Percentiles rank a stretch among this genome's conserved stretches.
These are phyloP conservation scores for Prunella strophiata DNA, from an alignment of 2,797 vertebrate genomes.

Conservation along the genomic window DNA sequence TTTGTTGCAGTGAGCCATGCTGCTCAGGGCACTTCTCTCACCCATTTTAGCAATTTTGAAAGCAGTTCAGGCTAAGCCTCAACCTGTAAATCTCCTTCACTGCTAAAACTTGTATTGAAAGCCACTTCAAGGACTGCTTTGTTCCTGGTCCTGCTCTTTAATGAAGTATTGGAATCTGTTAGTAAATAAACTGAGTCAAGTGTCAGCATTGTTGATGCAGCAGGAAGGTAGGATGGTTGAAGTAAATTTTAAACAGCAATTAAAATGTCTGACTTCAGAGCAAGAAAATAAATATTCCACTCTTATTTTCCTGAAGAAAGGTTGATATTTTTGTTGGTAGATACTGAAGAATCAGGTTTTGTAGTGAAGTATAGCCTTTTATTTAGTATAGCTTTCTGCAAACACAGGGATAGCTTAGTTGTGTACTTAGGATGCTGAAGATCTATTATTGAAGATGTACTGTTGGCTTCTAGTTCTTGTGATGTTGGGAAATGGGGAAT, in stretches of 20 bases:
- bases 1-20: neutral
- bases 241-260: slow-evolving; percentile 40
- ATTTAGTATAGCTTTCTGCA: neutral
- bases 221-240: slow-evolving; percentile 32
- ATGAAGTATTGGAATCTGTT: slow-evolving; percentile 69
- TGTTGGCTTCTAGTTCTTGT: neutral
- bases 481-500: neutral
- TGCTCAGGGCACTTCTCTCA: slow-evolving; percentile 21
- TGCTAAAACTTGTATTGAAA: slow-evolving; percentile 51
- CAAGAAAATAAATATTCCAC: neutral
- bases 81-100: slow-evolving; percentile 27
- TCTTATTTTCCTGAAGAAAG: neutral
- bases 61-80: slow-evolving; percentile 14
- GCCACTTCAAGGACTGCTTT: slow-evolving; percentile 69
- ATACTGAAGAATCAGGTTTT: neutral
- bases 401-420: neutral
- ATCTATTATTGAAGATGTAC: neutral
- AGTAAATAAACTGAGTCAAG: slow-evolving; percentile 69
- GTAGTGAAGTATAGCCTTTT: neutral
- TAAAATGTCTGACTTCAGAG: slow-evolving; percentile 31
- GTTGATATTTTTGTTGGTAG: neutral
- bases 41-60: slow-evolving; percentile 9
- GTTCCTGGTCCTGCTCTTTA: slow-evolving; percentile 61
- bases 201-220: slow-evolving; percentile 44
- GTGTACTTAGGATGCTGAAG: neutral